phyloP scores from a whole-genome alignment of 2,888 invertebrate genomes.

The Nomada fucata region DNA sequence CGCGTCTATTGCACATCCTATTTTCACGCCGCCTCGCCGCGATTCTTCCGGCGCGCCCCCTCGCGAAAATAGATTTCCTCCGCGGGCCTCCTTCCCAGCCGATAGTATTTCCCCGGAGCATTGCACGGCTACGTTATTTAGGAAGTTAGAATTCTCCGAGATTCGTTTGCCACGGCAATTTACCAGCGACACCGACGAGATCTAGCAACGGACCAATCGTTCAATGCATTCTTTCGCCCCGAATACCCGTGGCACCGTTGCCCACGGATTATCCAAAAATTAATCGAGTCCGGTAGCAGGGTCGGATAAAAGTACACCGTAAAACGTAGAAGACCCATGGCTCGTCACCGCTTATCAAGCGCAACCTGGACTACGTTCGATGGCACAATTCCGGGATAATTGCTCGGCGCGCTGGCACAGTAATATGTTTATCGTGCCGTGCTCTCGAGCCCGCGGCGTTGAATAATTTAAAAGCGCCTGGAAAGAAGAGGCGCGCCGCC shows the following conservation, averaged over 20 bases:
- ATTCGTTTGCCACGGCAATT: no score
- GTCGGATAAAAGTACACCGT: no score
- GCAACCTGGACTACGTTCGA: no score
- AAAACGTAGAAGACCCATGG: no score
- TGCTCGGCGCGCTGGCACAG: slow-evolving; percentile 15
- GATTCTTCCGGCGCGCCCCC: slow-evolving; percentile 7
- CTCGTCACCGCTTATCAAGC: no score
- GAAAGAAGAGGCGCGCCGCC: slow-evolving; percentile 18
- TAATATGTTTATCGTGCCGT: slow-evolving; percentile 39
- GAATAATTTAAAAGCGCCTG: slow-evolving; percentile 38
- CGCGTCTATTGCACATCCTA: slow-evolving; percentile 29
- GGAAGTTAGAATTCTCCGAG: background rate
- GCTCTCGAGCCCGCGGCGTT: slow-evolving; percentile 23
- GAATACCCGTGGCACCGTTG: no score
- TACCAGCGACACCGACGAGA: background rate
- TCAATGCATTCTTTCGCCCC: no score
- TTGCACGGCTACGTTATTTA: slow-evolving; percentile 21
- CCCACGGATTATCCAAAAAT: no score
- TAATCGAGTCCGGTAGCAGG: no score
- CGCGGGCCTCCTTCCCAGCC: slow-evolving; percentile 8
- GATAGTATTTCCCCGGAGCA: slow-evolving; percentile 29
- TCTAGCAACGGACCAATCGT: no score
- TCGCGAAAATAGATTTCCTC: slow-evolving; percentile 24
- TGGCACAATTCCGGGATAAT: slow-evolving; percentile 31
- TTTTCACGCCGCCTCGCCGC: slow-evolving; percentile 14